A percentile compares a stretch with the other conserved stretches of the same genome.
These are phyloP conservation scores for Acanthacorydalis orientalis DNA, from an alignment of 2,888 invertebrate species.

Conservation along the genomic window DNA sequence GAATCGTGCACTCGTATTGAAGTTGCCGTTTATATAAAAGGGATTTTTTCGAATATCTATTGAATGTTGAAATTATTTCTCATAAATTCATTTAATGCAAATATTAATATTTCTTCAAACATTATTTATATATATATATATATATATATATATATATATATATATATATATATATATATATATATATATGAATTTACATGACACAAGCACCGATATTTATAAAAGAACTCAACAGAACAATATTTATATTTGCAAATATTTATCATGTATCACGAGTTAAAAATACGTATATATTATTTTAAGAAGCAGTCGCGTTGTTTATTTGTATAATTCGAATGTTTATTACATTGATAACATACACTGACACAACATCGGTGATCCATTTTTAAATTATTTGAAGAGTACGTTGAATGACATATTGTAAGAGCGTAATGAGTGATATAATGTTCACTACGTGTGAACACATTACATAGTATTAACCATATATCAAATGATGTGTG, in stretches of 20 bases:
- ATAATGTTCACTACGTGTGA: too few relatives aligned
- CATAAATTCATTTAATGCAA: background rate
- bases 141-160: conserved; percentile 1
- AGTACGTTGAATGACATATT: too few relatives aligned
- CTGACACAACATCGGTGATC: too few relatives aligned
- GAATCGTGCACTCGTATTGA: background rate
- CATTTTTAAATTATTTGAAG: too few relatives aligned
- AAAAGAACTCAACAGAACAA: background rate
- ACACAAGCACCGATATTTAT: background rate
- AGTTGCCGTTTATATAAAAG: background rate
- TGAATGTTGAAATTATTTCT: background rate
- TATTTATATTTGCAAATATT: background rate
- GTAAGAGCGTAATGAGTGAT: too few relatives aligned
- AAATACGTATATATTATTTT: background rate
- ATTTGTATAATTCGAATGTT: background rate
- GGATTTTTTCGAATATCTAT: background rate
- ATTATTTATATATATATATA: background rate
- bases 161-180: background rate
- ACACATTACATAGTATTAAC: too few relatives aligned
- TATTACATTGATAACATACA: too few relatives aligned
- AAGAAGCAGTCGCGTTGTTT: background rate
- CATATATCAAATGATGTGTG: too few relatives aligned
- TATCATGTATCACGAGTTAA: background rate
- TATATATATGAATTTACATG: background rate
- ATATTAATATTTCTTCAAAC: background rate